Evolutionary conservation across 2,888 invertebrate genomes (phyloP), one percentile per base, ranked within the genome.

Genomic region (Epicampocera succincta): DNA sequence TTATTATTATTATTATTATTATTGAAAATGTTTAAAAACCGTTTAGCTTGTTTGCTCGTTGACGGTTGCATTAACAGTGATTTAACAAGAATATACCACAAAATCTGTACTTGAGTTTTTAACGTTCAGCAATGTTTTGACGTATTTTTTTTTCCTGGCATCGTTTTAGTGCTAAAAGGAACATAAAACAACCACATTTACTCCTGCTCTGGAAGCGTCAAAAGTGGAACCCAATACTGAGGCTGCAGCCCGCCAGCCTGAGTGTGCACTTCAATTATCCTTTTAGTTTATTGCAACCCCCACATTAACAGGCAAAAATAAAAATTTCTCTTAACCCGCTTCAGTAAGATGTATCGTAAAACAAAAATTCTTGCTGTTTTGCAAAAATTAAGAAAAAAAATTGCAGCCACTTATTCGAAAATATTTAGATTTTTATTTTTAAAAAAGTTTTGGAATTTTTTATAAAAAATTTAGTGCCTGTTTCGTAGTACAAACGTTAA

Each of bases 11-110:
- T 48, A n/a, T 52, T 52, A 15, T 48, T 60, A 44, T 54, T 63
- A 44, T 48, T 68, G n/a, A 12, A 48, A 58, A 48, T 54, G 17
- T 9, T 60, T 44, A 68, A 40, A 73, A 84, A 86, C 85, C 85
- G 88, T 87, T 63, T 60, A 58, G 44, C 72, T 60, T 87, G 87
- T 88, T 86, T 87, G 86, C 89, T 87, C 90, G 89, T 90, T 88
- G 90, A 89, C 88, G 89, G 90, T 89, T 87, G 87, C 88, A 87
- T 88, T 88, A 87, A 86, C 78, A 82, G 82, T 82, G 82, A 78
- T 82, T 82, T 82, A 82, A 69, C 69, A 13, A 40, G 77, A 78
- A 78, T 82, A 65, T 74, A 77, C 82, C 82, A 73, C 69, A 80
- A 77, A 69, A 79, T 61, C 65, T 80, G 76, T 82, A 73, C 80